A percentile compares a stretch with the other conserved stretches of the same genome.
Evolutionary conservation across 2,888 invertebrate species (phyloP).

Genomic region (Junonia oenone): DNA sequence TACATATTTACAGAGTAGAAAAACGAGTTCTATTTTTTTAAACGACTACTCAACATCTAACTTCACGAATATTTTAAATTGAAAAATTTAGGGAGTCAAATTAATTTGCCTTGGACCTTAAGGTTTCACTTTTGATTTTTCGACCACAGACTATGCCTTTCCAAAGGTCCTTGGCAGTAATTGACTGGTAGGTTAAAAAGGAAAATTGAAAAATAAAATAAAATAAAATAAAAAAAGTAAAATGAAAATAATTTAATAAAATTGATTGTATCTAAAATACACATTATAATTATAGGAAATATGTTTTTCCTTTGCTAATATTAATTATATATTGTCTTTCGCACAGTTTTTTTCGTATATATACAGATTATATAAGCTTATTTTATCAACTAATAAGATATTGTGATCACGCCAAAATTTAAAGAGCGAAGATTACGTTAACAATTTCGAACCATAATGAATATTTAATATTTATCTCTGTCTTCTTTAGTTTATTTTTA

Average conservation of each 20-base stretch:
- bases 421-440: too few species aligned
- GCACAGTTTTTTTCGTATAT: slow-evolving; percentile 45
- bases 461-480: neutral
- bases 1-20: slow-evolving; percentile 26
- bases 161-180: slow-evolving; percentile 40
- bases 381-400: slow-evolving; percentile 8
- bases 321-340: slow-evolving; percentile 54
- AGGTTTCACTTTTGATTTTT: slow-evolving; percentile 1
- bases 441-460: too few species aligned
- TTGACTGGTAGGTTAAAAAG: slow-evolving; percentile 69
- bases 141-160: neutral
- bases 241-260: slow-evolving; percentile 33
- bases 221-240: slow-evolving; percentile 27
- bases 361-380: slow-evolving; percentile 29
- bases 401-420: slow-evolving; percentile 1
- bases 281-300: slow-evolving; percentile 11
- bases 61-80: slow-evolving; percentile 59
- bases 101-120: slow-evolving; percentile 33
- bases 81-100: slow-evolving; percentile 79
- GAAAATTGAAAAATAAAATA: slow-evolving; percentile 38
- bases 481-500: neutral
- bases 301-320: slow-evolving; percentile 30
- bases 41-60: slow-evolving; percentile 34
- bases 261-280: slow-evolving; percentile 28
- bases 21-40: slow-evolving; percentile 19